Evolutionary conservation across 2,888 invertebrate genomes (phyloP).

Genomic region (Hofmannophila pseudospretella): DNA sequence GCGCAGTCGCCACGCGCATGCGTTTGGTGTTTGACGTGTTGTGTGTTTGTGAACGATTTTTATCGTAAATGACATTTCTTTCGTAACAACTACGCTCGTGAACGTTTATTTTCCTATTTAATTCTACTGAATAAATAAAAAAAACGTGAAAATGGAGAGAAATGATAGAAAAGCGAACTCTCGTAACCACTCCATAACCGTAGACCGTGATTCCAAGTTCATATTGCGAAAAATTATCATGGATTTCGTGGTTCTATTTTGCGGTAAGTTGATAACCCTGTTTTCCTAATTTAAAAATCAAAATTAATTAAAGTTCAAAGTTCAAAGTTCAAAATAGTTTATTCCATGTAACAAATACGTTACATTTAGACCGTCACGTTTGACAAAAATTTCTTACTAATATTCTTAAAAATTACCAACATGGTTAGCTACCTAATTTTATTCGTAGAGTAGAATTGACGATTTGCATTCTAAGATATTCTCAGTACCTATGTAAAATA

Average conservation of each 20-base stretch:
- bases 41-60: slow-evolving; percentile 18
- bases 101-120: slow-evolving; percentile 24
- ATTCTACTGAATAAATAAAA: slow-evolving; percentile 19
- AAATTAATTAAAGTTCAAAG: too few relatives aligned
- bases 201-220: slow-evolving; percentile 76
- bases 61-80: slow-evolving; percentile 39
- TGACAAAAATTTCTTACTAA: too few relatives aligned
- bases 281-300: too few relatives aligned
- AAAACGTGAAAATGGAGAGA: slow-evolving; percentile 51
- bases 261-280: slow-evolving; percentile 85
- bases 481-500: too few relatives aligned
- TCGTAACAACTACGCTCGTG: slow-evolving; percentile 41
- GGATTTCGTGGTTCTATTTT: slow-evolving; percentile 81
- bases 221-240: slow-evolving; percentile 81
- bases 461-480: too few relatives aligned
- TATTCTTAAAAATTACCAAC: too few relatives aligned
- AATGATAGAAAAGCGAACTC: slow-evolving; percentile 59
- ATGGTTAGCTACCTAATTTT: too few relatives aligned
- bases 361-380: too few relatives aligned
- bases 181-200: slow-evolving; percentile 56
- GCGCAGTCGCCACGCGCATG: slow-evolving; percentile 68
- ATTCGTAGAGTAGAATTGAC: too few relatives aligned
- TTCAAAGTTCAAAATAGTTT: too few relatives aligned
- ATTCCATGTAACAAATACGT: too few relatives aligned
- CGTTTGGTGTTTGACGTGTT: slow-evolving; percentile 52